Evolutionary conservation across 2,797 vertebrate species (phyloP).

Genomic region (Phylloscopus collybita): DNA sequence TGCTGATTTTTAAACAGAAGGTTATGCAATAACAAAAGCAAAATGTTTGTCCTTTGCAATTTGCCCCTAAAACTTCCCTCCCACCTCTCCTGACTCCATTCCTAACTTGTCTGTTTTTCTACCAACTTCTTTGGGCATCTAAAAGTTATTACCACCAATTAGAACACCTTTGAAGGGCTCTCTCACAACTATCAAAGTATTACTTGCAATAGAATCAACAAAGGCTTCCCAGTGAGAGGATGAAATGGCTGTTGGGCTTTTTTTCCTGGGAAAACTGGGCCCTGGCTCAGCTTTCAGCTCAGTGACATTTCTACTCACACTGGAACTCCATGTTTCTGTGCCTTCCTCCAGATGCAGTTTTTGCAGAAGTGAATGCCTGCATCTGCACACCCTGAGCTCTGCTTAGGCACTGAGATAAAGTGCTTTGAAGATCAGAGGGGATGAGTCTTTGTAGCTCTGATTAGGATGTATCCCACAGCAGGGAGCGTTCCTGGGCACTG

Average conservation of each 20-base stretch:
- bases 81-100: background rate
- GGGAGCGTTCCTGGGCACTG: background rate
- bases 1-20: background rate
- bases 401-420: background rate
- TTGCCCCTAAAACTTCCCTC: background rate
- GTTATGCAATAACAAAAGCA: background rate
- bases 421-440: background rate
- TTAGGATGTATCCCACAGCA: background rate
- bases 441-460: background rate
- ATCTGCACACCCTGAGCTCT: background rate
- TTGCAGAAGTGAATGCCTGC: background rate
- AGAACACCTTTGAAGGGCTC: background rate
- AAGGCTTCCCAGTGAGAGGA: background rate
- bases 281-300: background rate
- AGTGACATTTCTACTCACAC: background rate
- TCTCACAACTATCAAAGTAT: background rate
- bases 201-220: background rate
- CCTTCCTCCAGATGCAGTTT: background rate
- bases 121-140: background rate
- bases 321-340: background rate
- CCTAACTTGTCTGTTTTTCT: background rate
- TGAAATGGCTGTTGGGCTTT: background rate
- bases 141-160: conserved; percentile 22
- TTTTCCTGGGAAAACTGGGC: background rate
- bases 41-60: background rate